Evolutionary conservation across 2,797 vertebrate species (phyloP).

Genomic region (Artibeus lituratus): DNA sequence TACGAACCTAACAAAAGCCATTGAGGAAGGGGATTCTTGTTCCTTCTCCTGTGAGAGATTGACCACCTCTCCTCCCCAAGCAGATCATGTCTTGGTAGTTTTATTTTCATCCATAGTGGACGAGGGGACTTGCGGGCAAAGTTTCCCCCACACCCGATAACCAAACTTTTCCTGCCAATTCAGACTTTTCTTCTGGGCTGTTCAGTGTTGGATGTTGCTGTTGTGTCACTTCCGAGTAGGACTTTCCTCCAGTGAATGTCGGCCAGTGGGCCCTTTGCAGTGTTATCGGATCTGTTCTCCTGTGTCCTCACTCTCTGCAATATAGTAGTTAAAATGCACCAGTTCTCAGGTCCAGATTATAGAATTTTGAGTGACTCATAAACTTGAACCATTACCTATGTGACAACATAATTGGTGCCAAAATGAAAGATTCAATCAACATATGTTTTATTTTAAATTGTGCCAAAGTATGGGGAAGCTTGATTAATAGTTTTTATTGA

Average conservation of each 20-base stretch:
- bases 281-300: not conserved
- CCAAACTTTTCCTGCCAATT: constrained; percentile 56
- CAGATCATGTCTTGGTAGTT: too few relatives aligned
- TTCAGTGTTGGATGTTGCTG: not conserved
- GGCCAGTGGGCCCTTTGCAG: not conserved
- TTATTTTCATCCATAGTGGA: too few relatives aligned
- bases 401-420: constrained; percentile 8
- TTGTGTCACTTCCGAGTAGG: not conserved
- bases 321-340: constrained; percentile 18
- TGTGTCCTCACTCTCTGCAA: not conserved
- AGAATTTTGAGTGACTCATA: constrained; percentile 21
- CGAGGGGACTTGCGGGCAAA: too few relatives aligned
- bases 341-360: not conserved
- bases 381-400: not conserved
- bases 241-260: not conserved
- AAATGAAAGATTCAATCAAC: constrained; percentile 45
- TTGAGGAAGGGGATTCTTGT: too few relatives aligned
- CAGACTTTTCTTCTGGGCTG: not conserved
- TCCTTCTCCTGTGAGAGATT: too few relatives aligned
- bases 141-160: not conserved
- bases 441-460: constrained; percentile 3
- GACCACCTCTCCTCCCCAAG: too few relatives aligned
- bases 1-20: too few relatives aligned
- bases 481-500: not conserved
- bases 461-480: not conserved